Base-by-base conservation (phyloP, 1,140 invertebrate genomes). In the Chionoecetes opilio region DNA sequence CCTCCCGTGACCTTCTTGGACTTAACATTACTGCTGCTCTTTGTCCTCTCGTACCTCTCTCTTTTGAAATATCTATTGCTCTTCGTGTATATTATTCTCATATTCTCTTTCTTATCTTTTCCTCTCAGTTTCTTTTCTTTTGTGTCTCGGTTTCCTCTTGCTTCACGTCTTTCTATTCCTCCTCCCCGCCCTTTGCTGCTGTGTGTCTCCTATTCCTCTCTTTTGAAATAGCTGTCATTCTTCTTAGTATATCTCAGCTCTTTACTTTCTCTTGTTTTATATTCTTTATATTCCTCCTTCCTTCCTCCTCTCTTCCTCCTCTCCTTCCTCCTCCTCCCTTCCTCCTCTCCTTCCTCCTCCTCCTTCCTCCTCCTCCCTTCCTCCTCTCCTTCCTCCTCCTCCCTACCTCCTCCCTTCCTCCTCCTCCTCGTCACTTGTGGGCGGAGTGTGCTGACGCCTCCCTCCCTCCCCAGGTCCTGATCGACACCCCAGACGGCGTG, bases 401-500 rank as follows among this genome's bases (percentile, higher is more conserved):
- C 9, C 2, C 6, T 31, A 11, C 29, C 26, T 26, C 75, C 53
- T 82, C 21, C 31, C 26, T 34, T 32, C 63, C 9, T 21, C 9
- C 31, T 35, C 53, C 26, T 26, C 75, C 53, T 82, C 21, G 32
- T 88, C 29, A 34, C 86, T 11, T 38, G 9, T n/a, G 2, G 8
- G 9, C n/a, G 29, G 2, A 6, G 82, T 29, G 2, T 29, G 26
- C 35, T 21, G 35, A 86, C 41, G 31, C 32, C 29, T 32, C 34
- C 26, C 21, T 87, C n/a, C 26, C 31, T n/a, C 34, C 34, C 3
- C 95, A 96, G 95, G 95, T 96, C 26, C 31, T 96, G 87, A 94
- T 96, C 31, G 95, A 96, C 35, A 96, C 89, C 21, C 88, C 63
- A 6, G 92, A 89, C 38, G 95, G 95, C 2, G 75, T 94, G 32